phyloP scores from a whole-genome alignment of 2,888 invertebrate genomes.

The Peribatodes rhomboidaria region DNA sequence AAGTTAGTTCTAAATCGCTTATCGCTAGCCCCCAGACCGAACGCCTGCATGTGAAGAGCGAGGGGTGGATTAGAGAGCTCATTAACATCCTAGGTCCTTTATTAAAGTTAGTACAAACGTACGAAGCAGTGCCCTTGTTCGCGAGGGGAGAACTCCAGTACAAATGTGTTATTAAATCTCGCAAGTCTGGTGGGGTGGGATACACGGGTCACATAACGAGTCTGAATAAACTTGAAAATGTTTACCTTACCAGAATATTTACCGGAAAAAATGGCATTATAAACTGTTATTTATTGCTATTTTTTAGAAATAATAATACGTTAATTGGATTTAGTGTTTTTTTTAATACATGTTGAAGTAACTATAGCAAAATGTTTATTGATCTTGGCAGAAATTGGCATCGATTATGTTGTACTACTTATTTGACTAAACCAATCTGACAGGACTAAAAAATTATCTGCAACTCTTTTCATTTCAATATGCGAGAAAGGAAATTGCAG shows the following conservation, averaged over 20 bases:
- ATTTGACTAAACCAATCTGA: too few species aligned
- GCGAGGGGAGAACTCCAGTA: constrained; percentile 42
- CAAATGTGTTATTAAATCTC: constrained; percentile 49
- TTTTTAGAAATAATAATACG: too few species aligned
- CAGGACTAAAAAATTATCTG: too few species aligned
- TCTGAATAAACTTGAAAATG: background rate
- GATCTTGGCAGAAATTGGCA: too few species aligned
- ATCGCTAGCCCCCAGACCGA: constrained; percentile 24
- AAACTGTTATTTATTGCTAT: too few species aligned
- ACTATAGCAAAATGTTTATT: too few species aligned
- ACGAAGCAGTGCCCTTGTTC: constrained; percentile 36
- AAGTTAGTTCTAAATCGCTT: constrained; percentile 27
- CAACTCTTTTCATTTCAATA: too few species aligned
- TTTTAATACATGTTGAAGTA: too few species aligned
- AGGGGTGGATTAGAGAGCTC: constrained; percentile 25
- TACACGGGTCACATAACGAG: constrained; percentile 40
- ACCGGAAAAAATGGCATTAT: too few species aligned
- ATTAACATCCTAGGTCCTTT: constrained; percentile 29
- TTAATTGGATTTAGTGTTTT: too few species aligned
- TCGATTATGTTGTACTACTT: too few species aligned
- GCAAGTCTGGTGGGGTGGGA: constrained; percentile 29
- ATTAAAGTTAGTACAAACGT: constrained; percentile 44
- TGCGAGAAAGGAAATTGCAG: too few species aligned
- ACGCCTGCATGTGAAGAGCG: constrained; percentile 21
- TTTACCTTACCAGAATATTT: background rate